phyloP scores from a whole-genome alignment of 2,888 invertebrate genomes.

The Helicoverpa assulta region DNA sequence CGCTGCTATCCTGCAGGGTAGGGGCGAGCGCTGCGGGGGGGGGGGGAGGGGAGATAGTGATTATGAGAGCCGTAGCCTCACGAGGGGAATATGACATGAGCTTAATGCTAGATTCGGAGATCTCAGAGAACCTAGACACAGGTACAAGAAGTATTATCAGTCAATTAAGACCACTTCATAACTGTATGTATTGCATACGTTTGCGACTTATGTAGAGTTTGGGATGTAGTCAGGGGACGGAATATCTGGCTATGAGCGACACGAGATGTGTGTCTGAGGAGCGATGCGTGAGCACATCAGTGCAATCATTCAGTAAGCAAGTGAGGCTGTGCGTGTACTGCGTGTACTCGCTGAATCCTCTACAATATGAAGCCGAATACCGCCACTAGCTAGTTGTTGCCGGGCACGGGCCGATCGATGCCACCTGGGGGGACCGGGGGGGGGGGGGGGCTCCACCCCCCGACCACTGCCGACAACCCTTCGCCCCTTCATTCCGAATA shows the following conservation, averaged over 20 bases:
- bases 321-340: not conserved
- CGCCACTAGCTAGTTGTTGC: slow-evolving; percentile 62
- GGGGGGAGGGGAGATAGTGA: slow-evolving; percentile 6
- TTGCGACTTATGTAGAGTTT: too few species aligned
- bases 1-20: not conserved
- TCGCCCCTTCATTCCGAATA: slow-evolving; percentile 30
- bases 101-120: slow-evolving; percentile 29
- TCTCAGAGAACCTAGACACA: too few species aligned
- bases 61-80: slow-evolving; percentile 30
- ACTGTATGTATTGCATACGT: too few species aligned
- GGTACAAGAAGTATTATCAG: too few species aligned
- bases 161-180: too few species aligned
- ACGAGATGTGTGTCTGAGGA: too few species aligned
- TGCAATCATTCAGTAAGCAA: too few species aligned
- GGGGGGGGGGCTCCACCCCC: slow-evolving; percentile 16
- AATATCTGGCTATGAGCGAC: too few species aligned
- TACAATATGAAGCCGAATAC: slow-evolving; percentile 54
- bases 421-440: slow-evolving; percentile 48
- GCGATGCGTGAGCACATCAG: too few species aligned
- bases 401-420: slow-evolving; percentile 68
- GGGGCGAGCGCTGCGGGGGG: not conserved
- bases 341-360: slow-evolving; percentile 1
- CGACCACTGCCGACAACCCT: not conserved
- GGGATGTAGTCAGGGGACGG: too few species aligned
- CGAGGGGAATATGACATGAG: slow-evolving; percentile 24